Percentiles rank a stretch among this genome's conserved stretches.
phyloP scores from a whole-genome alignment of 2,797 vertebrate genomes.

The Helostoma temminkii region DNA sequence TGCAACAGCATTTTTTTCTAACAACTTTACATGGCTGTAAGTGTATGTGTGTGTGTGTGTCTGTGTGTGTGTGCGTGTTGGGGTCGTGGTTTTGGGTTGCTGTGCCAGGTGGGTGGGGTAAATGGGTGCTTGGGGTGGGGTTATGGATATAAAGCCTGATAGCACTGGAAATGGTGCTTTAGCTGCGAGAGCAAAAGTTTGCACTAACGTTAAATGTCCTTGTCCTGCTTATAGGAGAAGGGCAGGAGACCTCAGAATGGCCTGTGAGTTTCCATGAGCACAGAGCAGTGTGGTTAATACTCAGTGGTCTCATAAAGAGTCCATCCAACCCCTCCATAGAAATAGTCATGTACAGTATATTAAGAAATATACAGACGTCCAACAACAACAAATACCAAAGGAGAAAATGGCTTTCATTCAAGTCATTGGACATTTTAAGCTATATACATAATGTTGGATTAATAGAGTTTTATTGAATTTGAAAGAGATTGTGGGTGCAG shows the following conservation, averaged over 20 bases:
- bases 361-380: conserved; percentile 66
- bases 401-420: conserved; percentile 62
- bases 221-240: conserved; percentile 82
- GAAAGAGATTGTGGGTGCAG: conserved; percentile 65
- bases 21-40: conserved; percentile 69
- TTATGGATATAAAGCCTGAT: conserved; percentile 84
- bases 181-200: conserved; percentile 88
- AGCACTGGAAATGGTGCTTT: conserved; percentile 89
- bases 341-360: conserved; percentile 70
- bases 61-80: conserved; percentile 3
- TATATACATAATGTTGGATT: conserved; percentile 68
- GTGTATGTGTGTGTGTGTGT: conserved; percentile 21
- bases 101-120: conserved; percentile 74
- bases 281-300: conserved; percentile 74
- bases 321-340: conserved; percentile 71
- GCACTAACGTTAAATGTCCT: conserved; percentile 88
- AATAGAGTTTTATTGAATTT: conserved; percentile 52
- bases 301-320: conserved; percentile 72
- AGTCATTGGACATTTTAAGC: conserved; percentile 73
- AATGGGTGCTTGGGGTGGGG: conserved; percentile 75
- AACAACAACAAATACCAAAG: conserved; percentile 79
- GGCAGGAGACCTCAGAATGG: conserved; percentile 80
- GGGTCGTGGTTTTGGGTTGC: conserved; percentile 69
- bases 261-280: conserved; percentile 81
- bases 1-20: conserved; percentile 70